Percentiles rank a stretch among this genome's conserved stretches.
phyloP scores from a whole-genome alignment of 2,797 vertebrate species.

The Sebastes miniatus region DNA sequence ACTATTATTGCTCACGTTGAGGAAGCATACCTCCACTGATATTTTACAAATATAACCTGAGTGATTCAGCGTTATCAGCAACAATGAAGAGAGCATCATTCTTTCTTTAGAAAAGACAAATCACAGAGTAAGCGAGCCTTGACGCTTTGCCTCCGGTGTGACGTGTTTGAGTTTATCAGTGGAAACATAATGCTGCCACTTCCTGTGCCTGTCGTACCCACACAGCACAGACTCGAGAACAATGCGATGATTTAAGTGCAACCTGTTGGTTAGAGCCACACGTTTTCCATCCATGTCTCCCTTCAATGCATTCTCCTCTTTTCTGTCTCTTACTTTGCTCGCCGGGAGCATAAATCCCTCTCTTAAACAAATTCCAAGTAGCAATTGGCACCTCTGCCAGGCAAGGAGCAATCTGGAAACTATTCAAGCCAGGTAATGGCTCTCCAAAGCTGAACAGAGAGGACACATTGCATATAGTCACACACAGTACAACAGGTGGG shows the following conservation, averaged over 20 bases:
- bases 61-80: not conserved
- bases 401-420: constrained; percentile 64
- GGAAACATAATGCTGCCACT: constrained; percentile 26
- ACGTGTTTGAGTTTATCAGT: not conserved
- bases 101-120: not conserved
- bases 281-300: not conserved
- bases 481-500: constrained; percentile 44
- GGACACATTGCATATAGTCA: constrained; percentile 29
- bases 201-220: constrained; percentile 32
- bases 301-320: not conserved
- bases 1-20: not conserved
- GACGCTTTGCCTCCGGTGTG: not conserved
- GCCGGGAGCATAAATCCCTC: constrained; percentile 43
- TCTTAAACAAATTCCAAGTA: constrained; percentile 71
- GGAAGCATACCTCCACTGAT: not conserved
- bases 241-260: constrained; percentile 11
- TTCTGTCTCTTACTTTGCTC: not conserved
- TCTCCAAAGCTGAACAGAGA: constrained; percentile 26
- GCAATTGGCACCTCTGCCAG: constrained; percentile 55
- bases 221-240: not conserved
- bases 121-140: not conserved
- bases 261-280: not conserved
- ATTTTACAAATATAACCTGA: not conserved
- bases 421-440: constrained; percentile 49
- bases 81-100: not conserved